Percentiles rank a stretch among this genome's conserved stretches.
These are phyloP conservation scores for Vimba vimba DNA, from an alignment of 2,113 vertebrate genomes.

Conservation along the genomic window DNA sequence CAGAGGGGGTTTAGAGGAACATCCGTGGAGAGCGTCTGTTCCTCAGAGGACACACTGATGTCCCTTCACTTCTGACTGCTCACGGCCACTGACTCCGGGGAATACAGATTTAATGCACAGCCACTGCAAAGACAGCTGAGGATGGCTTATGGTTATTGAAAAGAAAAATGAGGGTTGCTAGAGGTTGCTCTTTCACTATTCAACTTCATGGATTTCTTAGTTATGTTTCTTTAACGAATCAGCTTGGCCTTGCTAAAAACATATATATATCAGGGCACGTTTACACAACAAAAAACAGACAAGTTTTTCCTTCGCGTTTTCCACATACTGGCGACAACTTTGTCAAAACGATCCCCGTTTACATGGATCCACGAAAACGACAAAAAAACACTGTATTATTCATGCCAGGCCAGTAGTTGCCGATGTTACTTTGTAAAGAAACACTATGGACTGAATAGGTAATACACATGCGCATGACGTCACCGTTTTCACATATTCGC, in stretches of 20 bases:
- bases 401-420: too few relatives aligned
- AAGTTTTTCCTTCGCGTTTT: too few relatives aligned
- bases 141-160: background rate
- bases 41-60: background rate
- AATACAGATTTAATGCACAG: background rate
- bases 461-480: too few relatives aligned
- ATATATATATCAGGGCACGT: too few relatives aligned
- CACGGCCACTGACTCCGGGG: background rate
- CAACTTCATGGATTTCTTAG: background rate
- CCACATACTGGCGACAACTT: too few relatives aligned
- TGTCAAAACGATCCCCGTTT: too few relatives aligned
- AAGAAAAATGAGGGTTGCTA: background rate
- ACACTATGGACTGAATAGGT: too few relatives aligned
- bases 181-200: background rate
- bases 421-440: too few relatives aligned
- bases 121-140: background rate
- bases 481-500: too few relatives aligned
- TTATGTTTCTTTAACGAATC: background rate
- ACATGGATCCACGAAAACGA: too few relatives aligned
- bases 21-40: slow-evolving; percentile 34
- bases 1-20: slow-evolving; percentile 51
- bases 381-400: too few relatives aligned
- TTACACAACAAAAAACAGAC: too few relatives aligned
- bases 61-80: background rate
- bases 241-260: background rate